Conservation (phyloP, 2,113 vertebrate species). For the Boulengeromyrus knoepffleri region DNA sequence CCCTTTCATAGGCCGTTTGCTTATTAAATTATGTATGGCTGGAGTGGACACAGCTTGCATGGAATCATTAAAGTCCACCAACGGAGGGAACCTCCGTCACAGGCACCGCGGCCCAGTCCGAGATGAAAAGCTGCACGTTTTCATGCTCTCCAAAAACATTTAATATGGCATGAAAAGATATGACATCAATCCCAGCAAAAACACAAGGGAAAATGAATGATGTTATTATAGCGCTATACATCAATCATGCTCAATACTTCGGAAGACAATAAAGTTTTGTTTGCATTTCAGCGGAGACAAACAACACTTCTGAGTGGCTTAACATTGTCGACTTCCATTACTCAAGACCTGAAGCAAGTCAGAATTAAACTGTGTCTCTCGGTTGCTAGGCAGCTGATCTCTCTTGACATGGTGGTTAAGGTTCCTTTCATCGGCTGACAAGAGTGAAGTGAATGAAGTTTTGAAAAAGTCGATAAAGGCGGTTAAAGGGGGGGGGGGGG, state of each 20-base stretch:
- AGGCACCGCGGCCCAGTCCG: slow-evolving; percentile 38
- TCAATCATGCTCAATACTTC: slow-evolving; percentile 82
- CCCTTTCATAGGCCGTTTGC: slow-evolving; percentile 62
- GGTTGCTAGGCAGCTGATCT: slow-evolving; percentile 98
- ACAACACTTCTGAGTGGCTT: slow-evolving; percentile 95
- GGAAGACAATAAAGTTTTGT: slow-evolving; percentile 97
- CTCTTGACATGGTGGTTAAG: slow-evolving; percentile 99
- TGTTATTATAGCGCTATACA: slow-evolving; percentile 88
- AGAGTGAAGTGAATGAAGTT: slow-evolving; percentile 99
- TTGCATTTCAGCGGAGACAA: slow-evolving; percentile 98
- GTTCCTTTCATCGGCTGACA: slow-evolving; percentile 99
- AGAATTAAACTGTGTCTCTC: slow-evolving; percentile 92
- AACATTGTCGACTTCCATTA: slow-evolving; percentile 98
- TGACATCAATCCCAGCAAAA: slow-evolving; percentile 90
- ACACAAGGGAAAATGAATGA: slow-evolving; percentile 92
- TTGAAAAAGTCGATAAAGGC: slow-evolving; percentile 99
- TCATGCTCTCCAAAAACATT: slow-evolving; percentile 73
- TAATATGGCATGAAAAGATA: slow-evolving; percentile 98
- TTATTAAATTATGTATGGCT: slow-evolving; percentile 87
- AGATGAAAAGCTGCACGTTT: slow-evolving; percentile 76
- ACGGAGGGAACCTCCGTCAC: slow-evolving; percentile 57
- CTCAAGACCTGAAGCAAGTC: slow-evolving; percentile 93
- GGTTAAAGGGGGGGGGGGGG: slow-evolving; percentile 81
- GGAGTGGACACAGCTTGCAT: slow-evolving; percentile 67
- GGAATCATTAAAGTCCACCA: slow-evolving; percentile 78